phyloP scores from a whole-genome alignment of 2,888 invertebrate species.

The Hofmannophila pseudospretella region DNA sequence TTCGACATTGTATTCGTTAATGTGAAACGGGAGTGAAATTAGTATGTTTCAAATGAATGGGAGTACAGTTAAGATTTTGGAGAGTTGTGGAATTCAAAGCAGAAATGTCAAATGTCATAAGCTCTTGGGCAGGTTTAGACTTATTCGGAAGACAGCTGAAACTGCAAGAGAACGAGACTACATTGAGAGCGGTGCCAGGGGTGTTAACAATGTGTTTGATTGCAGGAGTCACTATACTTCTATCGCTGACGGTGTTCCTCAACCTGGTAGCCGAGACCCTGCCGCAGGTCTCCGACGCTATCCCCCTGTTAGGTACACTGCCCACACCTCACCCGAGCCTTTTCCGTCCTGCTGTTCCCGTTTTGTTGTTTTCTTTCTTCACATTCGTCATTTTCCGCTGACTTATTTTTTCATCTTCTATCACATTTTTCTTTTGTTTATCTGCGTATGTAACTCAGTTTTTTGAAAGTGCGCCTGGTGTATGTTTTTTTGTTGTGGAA shows the following conservation, averaged over 20 bases:
- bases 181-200: conserved; percentile 26
- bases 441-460: background rate
- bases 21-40: too few relatives aligned
- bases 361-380: conserved; percentile 40
- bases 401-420: conserved; percentile 31
- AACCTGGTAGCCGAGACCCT: conserved; percentile 99
- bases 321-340: conserved; percentile 59
- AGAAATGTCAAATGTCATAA: too few relatives aligned
- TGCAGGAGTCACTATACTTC: conserved; percentile 99
- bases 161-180: too few relatives aligned
- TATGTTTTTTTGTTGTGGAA: too few relatives aligned
- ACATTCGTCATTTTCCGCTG: conserved; percentile 36
- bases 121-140: too few relatives aligned
- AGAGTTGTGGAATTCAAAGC: background rate
- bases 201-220: conserved; percentile 82
- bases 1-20: too few relatives aligned
- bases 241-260: conserved; percentile 99
- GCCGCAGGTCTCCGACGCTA: conserved; percentile 99
- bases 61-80: background rate
- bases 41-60: conserved; percentile 1
- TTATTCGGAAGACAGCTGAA: too few relatives aligned
- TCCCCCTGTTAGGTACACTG: conserved; percentile 98
- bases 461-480: too few relatives aligned
- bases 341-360: conserved; percentile 49
- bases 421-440: conserved; percentile 29